Conservation (phyloP, 2,797 vertebrate species). For the Cynodonichthys magdalenae region DNA sequence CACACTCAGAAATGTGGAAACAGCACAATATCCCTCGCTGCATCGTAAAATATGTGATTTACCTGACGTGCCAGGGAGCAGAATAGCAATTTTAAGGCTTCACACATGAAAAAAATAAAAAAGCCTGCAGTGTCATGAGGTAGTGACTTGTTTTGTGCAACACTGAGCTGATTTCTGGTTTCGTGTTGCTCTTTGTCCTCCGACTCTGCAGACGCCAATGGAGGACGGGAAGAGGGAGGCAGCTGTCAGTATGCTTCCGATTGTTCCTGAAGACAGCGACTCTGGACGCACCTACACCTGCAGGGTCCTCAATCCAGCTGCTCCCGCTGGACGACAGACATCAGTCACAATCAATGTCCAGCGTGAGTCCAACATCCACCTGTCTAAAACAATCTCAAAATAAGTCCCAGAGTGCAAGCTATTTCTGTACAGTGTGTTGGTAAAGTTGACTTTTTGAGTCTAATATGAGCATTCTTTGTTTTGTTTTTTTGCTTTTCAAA, state of each 20-base stretch:
- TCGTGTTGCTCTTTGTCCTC: slow-evolving; percentile 8
- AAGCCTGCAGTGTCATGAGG: slow-evolving; percentile 47
- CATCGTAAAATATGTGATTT: slow-evolving; percentile 76
- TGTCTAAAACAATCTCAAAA: slow-evolving; percentile 9
- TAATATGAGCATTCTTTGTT: slow-evolving; percentile 18
- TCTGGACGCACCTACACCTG: slow-evolving; percentile 89
- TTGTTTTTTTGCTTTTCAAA: slow-evolving; percentile 67
- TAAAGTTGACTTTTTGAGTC: slow-evolving; percentile 1
- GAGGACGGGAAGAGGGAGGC: slow-evolving; percentile 84
- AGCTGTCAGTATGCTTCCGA: slow-evolving; percentile 86
- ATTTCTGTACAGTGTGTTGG: slow-evolving; percentile 8
- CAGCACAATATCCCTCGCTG: slow-evolving; percentile 74
- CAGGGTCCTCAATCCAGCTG: slow-evolving; percentile 86
- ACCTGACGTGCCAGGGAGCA: slow-evolving; percentile 60
- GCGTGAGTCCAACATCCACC: slow-evolving; percentile 79
- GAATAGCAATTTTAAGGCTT: slow-evolving; percentile 64
- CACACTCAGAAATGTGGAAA: slow-evolving; percentile 76
- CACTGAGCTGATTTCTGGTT: slow-evolving; percentile 17
- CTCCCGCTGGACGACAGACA: slow-evolving; percentile 87
- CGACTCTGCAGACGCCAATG: slow-evolving; percentile 76
- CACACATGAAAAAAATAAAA: slow-evolving; percentile 32
- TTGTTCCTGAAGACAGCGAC: slow-evolving; percentile 87
- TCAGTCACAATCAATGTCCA: slow-evolving; percentile 89
- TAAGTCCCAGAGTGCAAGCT: background rate
- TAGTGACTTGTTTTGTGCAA: slow-evolving; percentile 24